Evolutionary conservation across 2,113 vertebrate species (phyloP).

Genomic region (Bubalus kerabau): DNA sequence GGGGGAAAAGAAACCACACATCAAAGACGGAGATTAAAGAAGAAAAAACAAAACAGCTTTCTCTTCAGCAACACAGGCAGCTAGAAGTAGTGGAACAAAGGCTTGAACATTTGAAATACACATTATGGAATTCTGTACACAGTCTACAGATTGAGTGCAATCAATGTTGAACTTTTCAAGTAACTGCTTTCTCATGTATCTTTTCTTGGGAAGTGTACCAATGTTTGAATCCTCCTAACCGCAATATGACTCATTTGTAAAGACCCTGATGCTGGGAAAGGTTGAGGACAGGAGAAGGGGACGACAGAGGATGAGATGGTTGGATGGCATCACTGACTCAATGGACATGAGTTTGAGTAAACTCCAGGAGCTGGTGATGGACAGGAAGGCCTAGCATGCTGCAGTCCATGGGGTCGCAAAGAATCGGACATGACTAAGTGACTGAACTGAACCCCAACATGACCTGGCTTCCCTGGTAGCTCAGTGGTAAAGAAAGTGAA

Average conservation of each 20-base stretch:
- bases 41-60: background rate
- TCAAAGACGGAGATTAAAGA: background rate
- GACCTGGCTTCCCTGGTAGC: background rate
- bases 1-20: background rate
- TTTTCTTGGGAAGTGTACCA: background rate
- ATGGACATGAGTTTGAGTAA: background rate
- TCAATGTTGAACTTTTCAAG: background rate
- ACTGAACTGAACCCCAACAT: background rate
- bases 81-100: background rate
- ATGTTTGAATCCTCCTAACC: background rate
- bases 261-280: background rate
- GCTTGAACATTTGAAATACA: background rate
- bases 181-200: background rate
- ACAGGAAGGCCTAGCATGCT: background rate
- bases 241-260: background rate
- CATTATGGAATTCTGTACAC: background rate
- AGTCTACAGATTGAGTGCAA: background rate
- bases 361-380: background rate
- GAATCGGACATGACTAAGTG: accelerated
- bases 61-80: background rate
- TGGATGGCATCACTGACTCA: background rate
- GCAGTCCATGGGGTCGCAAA: background rate
- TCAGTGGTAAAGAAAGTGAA: background rate
- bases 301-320: background rate
- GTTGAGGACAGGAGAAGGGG: background rate